Percentiles rank a stretch among this genome's conserved stretches.
These are phyloP conservation scores for Melanophora roralis DNA, from an alignment of 2,888 invertebrate species.

Conservation along the genomic window DNA sequence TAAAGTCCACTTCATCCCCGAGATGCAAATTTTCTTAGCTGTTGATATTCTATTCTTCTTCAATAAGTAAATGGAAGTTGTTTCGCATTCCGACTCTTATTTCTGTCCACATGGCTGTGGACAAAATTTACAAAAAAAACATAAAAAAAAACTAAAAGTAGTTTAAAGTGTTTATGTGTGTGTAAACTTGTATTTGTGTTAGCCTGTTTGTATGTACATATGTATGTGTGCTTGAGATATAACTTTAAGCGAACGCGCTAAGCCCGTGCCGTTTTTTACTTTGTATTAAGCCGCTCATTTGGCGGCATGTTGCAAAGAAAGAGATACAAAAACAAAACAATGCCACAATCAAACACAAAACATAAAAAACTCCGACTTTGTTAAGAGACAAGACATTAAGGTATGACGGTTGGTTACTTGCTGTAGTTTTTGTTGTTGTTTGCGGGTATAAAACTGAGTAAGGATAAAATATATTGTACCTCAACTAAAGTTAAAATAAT, in stretches of 20 bases:
- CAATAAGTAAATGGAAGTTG: conserved; percentile 28
- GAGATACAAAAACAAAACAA: conserved; percentile 52
- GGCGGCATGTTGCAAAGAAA: conserved; percentile 75
- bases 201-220: conserved; percentile 4
- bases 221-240: conserved; percentile 58
- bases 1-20: no score
- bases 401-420: conserved; percentile 14
- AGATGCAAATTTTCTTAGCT: not conserved
- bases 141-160: conserved; percentile 29
- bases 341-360: not conserved
- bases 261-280: conserved; percentile 75
- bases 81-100: conserved; percentile 10
- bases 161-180: conserved; percentile 35
- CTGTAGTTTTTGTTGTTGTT: conserved; percentile 15
- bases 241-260: conserved; percentile 75
- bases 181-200: conserved; percentile 1
- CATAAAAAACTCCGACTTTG: conserved; percentile 1
- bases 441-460: not conserved
- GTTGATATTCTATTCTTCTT: conserved; percentile 4
- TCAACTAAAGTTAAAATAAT: conserved; percentile 44
- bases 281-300: conserved; percentile 73
- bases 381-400: conserved; percentile 47
- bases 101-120: conserved; percentile 60
- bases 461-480: conserved; percentile 42
- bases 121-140: conserved; percentile 37